Conservation (phyloP, 2,888 invertebrate species). For the Ochropleura plecta region DNA sequence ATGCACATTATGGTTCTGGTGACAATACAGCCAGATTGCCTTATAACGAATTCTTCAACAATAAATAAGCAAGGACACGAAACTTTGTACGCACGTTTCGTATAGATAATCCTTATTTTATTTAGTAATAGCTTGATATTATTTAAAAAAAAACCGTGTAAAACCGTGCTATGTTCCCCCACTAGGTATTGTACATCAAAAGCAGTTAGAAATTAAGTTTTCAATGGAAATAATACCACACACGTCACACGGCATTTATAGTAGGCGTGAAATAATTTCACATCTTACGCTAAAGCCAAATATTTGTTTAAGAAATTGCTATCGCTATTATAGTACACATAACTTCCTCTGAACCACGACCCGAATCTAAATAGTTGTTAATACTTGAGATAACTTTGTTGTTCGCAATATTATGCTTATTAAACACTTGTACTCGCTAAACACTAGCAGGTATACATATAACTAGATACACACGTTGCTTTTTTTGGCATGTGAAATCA, state of each 20-base stretch:
- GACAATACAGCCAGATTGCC: too few relatives aligned
- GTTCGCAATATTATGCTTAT: conserved; percentile 9
- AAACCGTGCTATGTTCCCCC: background rate
- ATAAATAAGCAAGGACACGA: too few relatives aligned
- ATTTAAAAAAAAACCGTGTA: background rate
- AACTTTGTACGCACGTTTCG: too few relatives aligned
- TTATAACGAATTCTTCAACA: too few relatives aligned
- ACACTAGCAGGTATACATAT: background rate
- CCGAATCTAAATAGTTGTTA: conserved; percentile 42
- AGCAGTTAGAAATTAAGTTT: background rate
- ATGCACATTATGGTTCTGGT: too few relatives aligned
- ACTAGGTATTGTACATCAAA: background rate
- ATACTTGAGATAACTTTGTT: conserved; percentile 37
- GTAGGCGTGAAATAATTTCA: conserved; percentile 10
- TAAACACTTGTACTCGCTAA: background rate
- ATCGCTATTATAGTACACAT: conserved; percentile 23
- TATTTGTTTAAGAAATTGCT: conserved; percentile 24
- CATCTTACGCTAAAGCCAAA: conserved; percentile 12
- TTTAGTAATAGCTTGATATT: too few relatives aligned
- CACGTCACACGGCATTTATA: background rate
- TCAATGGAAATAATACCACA: background rate
- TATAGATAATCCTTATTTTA: too few relatives aligned
- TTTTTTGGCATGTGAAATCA: too few relatives aligned
- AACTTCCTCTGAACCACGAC: conserved; percentile 26
- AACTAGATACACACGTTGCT: too few relatives aligned